These are phyloP conservation scores for Torymus auratus DNA, from an alignment of 2,888 invertebrate genomes.

Conservation along the genomic window DNA sequence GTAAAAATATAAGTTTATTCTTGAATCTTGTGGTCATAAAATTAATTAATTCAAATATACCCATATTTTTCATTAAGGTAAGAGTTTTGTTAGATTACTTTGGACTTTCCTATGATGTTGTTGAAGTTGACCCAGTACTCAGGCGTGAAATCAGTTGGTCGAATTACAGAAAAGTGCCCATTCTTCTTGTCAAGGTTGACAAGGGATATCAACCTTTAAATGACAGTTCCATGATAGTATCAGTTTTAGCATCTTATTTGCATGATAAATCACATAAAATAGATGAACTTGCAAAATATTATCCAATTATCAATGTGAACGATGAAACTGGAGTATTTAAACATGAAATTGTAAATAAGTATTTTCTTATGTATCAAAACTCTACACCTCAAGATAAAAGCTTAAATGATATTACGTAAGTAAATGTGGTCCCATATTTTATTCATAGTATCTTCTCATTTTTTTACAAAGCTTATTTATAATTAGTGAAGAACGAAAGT, in stretches of 20 bases:
- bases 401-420: slow-evolving; percentile 81
- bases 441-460: slow-evolving; percentile 17
- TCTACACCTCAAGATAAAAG: slow-evolving; percentile 78
- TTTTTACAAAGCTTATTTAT: slow-evolving; percentile 21
- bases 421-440: not conserved
- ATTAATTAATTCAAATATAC: not conserved
- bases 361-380: slow-evolving; percentile 89
- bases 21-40: not conserved
- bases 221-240: slow-evolving; percentile 96
- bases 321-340: slow-evolving; percentile 84
- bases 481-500: slow-evolving; percentile 91
- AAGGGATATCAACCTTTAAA: slow-evolving; percentile 90
- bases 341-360: slow-evolving; percentile 90
- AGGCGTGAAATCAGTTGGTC: slow-evolving; percentile 96
- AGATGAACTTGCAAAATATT: slow-evolving; percentile 85
- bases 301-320: slow-evolving; percentile 84
- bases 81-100: slow-evolving; percentile 93
- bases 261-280: slow-evolving; percentile 81
- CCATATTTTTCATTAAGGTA: slow-evolving; percentile 65
- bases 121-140: slow-evolving; percentile 98
- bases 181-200: slow-evolving; percentile 86
- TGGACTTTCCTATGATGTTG: slow-evolving; percentile 95
- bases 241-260: slow-evolving; percentile 88
- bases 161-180: slow-evolving; percentile 95
- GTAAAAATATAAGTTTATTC: slow-evolving; percentile 73